A percentile compares a stretch with the other conserved stretches of the same genome.
Evolutionary conservation across 2,113 vertebrate species (phyloP).

Genomic region (Notarius lentiginosus): DNA sequence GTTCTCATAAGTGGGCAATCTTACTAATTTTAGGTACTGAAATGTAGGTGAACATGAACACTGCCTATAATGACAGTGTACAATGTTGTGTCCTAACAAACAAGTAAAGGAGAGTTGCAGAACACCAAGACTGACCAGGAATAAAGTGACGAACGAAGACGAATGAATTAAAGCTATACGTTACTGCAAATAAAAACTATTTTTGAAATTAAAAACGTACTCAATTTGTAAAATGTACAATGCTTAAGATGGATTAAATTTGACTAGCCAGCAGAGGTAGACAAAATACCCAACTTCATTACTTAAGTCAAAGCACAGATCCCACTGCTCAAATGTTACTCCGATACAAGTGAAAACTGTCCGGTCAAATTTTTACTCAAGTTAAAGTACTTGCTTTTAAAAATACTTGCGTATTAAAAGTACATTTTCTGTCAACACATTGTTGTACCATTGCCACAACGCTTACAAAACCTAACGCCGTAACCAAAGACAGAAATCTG

Average conservation of each 20-base stretch:
- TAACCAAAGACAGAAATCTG: too few relatives aligned
- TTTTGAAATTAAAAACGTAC: neutral
- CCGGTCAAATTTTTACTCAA: too few relatives aligned
- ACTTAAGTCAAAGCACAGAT: too few relatives aligned
- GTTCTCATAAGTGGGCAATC: neutral
- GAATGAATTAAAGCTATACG: neutral
- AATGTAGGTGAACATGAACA: neutral
- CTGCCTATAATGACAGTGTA: neutral
- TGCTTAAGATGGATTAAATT: neutral
- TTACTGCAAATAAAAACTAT: neutral
- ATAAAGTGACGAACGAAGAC: neutral
- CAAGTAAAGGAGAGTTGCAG: neutral
- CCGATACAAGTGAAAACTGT: too few relatives aligned
- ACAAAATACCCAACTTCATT: too few relatives aligned
- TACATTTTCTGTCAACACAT: too few relatives aligned
- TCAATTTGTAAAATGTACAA: neutral
- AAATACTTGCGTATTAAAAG: too few relatives aligned
- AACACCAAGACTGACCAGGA: neutral
- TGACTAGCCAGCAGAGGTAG: too few relatives aligned
- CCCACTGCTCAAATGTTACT: too few relatives aligned
- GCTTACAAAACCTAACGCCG: too few relatives aligned
- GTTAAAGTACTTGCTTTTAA: too few relatives aligned
- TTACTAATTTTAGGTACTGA: constrained; percentile 5
- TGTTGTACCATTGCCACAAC: too few relatives aligned
- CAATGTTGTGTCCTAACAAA: neutral